Evolutionary conservation across 2,888 invertebrate genomes (phyloP).

Genomic region (Polydrusus cervinus): DNA sequence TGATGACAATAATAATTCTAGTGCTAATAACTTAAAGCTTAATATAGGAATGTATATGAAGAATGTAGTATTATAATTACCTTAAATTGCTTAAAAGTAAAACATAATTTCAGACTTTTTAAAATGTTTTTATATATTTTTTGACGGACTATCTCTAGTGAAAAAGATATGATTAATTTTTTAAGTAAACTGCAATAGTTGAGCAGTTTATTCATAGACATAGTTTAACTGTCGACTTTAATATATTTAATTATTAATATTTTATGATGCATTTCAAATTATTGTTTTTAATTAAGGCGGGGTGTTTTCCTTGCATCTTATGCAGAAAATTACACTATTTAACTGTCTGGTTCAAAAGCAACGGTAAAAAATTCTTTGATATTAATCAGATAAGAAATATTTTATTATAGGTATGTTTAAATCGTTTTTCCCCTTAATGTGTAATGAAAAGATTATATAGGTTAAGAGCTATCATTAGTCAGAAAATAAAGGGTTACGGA

Average conservation of each 20-base stretch:
- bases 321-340: constrained; percentile 48
- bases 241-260: constrained; percentile 16
- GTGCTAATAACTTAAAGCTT: no score
- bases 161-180: no score
- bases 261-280: constrained; percentile 53
- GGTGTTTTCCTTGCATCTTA: constrained; percentile 31
- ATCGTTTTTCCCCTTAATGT: constrained; percentile 21
- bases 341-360: constrained; percentile 37
- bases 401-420: constrained; percentile 33
- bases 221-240: background rate
- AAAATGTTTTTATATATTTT: no score
- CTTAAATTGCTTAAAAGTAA: no score
- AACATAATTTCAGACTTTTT: no score
- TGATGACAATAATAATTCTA: no score
- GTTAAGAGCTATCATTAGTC: constrained; percentile 17
- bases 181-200: background rate
- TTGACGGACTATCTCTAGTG: no score
- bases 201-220: background rate
- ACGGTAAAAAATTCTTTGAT: constrained; percentile 48
- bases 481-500: constrained; percentile 10
- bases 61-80: no score
- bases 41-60: no score
- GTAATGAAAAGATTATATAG: constrained; percentile 26
- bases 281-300: constrained; percentile 53
- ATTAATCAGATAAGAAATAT: constrained; percentile 25